Evolutionary conservation across 2,113 vertebrate species (phyloP).

Genomic region (Podocnemis expansa): DNA sequence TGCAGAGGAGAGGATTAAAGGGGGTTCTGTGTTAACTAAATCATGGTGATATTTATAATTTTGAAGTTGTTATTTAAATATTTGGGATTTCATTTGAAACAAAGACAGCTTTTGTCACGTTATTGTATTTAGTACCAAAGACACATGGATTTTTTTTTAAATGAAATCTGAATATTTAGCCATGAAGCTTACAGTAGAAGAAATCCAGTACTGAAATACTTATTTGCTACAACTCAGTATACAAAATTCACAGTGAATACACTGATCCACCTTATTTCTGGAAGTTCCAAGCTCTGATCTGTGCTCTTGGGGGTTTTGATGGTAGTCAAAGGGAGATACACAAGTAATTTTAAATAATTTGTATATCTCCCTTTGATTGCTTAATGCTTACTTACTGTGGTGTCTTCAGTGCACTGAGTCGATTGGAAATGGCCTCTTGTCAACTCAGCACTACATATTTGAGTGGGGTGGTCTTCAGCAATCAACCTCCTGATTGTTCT

Average conservation of each 20-base stretch:
- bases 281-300: no score
- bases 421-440: no score
- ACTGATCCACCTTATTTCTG: background rate
- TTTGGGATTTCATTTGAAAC: background rate
- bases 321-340: no score
- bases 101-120: background rate
- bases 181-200: background rate
- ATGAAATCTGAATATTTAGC: background rate
- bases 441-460: no score
- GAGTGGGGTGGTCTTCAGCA: no score
- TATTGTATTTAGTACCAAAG: background rate
- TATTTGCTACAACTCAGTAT: fast-evolving
- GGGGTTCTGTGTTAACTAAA: background rate
- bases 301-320: no score
- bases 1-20: background rate
- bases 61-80: background rate
- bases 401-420: no score
- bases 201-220: background rate
- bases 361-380: no score
- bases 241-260: background rate
- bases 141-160: background rate
- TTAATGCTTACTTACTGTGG: no score
- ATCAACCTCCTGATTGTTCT: no score
- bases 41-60: background rate
- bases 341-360: no score